Evolutionary conservation across 2,888 invertebrate genomes (phyloP).

Genomic region (Priocnemis perturbator): DNA sequence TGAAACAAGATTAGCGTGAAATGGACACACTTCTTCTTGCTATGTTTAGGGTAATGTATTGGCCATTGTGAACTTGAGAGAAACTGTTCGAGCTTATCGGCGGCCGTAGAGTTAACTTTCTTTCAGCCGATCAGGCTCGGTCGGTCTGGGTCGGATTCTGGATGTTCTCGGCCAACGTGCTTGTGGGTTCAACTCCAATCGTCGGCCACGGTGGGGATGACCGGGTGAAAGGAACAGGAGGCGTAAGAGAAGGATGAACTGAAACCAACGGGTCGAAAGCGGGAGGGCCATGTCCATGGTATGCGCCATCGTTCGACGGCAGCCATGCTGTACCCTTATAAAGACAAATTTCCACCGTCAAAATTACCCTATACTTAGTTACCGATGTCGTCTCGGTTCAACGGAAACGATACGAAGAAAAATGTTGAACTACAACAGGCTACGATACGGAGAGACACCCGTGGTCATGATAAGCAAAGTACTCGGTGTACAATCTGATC

Average conservation of each 20-base stretch:
- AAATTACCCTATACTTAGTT: not conserved
- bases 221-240: slow-evolving; percentile 32
- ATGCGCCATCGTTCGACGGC: slow-evolving; percentile 65
- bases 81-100: slow-evolving; percentile 25
- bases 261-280: slow-evolving; percentile 42
- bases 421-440: no score
- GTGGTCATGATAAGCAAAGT: no score
- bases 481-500: no score
- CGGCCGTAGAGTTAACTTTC: slow-evolving; percentile 13
- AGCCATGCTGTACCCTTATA: slow-evolving; percentile 52
- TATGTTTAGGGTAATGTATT: no score
- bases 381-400: not conserved
- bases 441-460: no score
- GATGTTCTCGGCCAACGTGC: slow-evolving; percentile 27
- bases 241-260: slow-evolving; percentile 43
- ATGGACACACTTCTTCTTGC: no score
- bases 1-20: no score
- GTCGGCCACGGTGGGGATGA: slow-evolving; percentile 36
- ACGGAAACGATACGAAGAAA: no score
- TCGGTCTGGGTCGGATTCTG: slow-evolving; percentile 31
- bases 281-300: slow-evolving; percentile 40
- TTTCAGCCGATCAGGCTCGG: slow-evolving; percentile 28
- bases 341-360: not conserved
- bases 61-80: not conserved
- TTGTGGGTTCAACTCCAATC: slow-evolving; percentile 45